Conservation (phyloP, 2,113 vertebrate genomes). For the Pogonocichla stellata region DNA sequence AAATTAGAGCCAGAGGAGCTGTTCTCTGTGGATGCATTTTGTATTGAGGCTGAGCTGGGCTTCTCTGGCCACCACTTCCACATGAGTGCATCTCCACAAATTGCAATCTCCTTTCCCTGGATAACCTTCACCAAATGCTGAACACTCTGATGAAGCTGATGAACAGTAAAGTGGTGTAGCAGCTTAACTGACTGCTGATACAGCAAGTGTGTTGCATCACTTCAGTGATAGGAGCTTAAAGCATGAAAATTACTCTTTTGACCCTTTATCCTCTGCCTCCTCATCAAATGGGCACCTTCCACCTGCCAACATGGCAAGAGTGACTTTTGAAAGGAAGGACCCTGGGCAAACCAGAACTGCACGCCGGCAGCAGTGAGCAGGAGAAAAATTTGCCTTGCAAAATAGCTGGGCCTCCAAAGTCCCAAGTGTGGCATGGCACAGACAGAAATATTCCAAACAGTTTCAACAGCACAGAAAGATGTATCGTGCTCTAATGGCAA, state of each 20-base stretch:
- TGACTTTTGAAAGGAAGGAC: not conserved
- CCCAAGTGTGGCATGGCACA: not conserved
- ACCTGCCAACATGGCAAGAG: not conserved
- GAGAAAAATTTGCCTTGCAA: not conserved
- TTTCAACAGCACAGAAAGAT: not conserved
- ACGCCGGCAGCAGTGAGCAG: not conserved
- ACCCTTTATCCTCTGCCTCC: not conserved
- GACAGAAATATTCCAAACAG: not conserved
- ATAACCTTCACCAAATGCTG: not conserved
- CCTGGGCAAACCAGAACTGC: not conserved
- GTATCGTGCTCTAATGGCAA: rapidly evolving
- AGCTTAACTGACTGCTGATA: not conserved
- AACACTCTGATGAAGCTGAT: not conserved
- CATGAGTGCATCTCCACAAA: not conserved
- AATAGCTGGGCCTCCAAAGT: not conserved
- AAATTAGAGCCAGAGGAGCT: not conserved
- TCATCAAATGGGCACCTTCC: not conserved
- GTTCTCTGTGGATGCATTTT: not conserved
- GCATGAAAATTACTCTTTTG: not conserved
- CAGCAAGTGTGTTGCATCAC: not conserved
- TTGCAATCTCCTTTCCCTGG: not conserved
- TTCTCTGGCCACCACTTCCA: not conserved
- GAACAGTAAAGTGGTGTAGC: not conserved
- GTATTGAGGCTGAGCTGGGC: not conserved
- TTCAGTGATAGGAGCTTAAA: not conserved